These are phyloP conservation scores for Aphelenchoides fujianensis DNA, from an alignment of 1,140 invertebrate genomes.

Conservation along the genomic window DNA sequence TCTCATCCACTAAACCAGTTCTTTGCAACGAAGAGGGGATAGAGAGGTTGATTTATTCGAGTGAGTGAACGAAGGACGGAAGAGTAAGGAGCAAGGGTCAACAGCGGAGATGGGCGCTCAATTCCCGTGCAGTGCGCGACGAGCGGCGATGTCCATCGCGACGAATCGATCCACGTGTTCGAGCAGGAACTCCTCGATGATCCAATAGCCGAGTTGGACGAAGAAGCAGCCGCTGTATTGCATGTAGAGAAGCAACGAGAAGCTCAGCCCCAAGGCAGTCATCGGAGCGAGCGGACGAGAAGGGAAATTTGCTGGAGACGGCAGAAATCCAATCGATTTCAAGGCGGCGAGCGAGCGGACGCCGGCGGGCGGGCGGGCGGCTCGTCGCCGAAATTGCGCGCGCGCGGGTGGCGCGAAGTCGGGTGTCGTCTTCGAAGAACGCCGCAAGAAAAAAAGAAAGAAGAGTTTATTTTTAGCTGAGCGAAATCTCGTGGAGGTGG, in stretches of 20 bases:
- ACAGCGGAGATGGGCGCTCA: too few species aligned
- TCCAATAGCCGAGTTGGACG: constrained; percentile 29
- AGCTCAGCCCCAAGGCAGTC: neutral
- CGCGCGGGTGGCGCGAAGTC: too few species aligned
- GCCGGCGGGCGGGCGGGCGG: too few species aligned
- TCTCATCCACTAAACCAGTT: too few species aligned
- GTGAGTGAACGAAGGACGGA: too few species aligned
- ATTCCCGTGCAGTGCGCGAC: neutral
- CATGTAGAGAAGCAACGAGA: constrained; percentile 23
- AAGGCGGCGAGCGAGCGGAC: neutral
- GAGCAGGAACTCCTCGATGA: constrained; percentile 31
- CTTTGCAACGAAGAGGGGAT: too few species aligned
- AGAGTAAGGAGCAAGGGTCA: too few species aligned
- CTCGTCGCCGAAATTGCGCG: too few species aligned
- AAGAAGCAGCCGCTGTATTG: constrained; percentile 28
- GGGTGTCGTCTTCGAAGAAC: too few species aligned
- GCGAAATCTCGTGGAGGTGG: neutral
- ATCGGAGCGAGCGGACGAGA: neutral
- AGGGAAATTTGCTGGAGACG: too few species aligned
- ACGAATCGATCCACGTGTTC: constrained; percentile 24
- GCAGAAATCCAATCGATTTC: neutral
- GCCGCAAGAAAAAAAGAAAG: constrained; percentile 3
- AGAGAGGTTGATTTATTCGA: too few species aligned
- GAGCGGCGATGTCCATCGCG: constrained; percentile 4
- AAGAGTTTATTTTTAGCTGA: neutral